A percentile compares a stretch with the other conserved stretches of the same genome.
Conservation (phyloP, 2,797 vertebrate species). For the Epinephelus awoara region DNA sequence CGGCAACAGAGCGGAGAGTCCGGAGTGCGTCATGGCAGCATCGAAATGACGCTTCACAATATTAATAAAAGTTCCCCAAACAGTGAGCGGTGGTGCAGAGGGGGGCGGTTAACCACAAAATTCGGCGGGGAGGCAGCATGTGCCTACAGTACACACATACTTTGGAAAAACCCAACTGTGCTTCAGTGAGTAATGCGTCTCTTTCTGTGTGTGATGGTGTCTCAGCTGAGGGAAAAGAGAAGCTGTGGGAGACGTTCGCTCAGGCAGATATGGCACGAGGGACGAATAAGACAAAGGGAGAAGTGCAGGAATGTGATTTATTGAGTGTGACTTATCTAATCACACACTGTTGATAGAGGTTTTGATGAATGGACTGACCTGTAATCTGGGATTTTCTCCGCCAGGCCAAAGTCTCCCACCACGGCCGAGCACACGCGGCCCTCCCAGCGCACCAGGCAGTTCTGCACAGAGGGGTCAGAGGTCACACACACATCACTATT, state of each 20-base stretch:
- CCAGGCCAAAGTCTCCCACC: constrained; percentile 96
- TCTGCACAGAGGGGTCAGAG: constrained; percentile 83
- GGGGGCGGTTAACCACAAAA: constrained; percentile 15
- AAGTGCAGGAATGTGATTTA: constrained; percentile 52
- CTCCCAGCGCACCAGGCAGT: constrained; percentile 94
- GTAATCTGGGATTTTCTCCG: constrained; percentile 96
- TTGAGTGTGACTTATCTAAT: constrained; percentile 66
- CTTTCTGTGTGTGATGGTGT: constrained; percentile 11
- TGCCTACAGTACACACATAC: constrained; percentile 16
- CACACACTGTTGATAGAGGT: constrained; percentile 39
- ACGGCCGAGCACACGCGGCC: constrained; percentile 88
- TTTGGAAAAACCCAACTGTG: constrained; percentile 46
- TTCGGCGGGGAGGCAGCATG: background rate
- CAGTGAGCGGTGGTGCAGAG: background rate
- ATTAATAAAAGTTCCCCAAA: constrained; percentile 47
- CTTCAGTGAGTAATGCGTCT: constrained; percentile 38
- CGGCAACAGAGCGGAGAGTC: background rate
- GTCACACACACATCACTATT: constrained; percentile 41
- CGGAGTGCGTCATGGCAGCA: background rate
- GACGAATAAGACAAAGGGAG: constrained; percentile 2
- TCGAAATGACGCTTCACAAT: constrained; percentile 10
- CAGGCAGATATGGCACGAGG: background rate
- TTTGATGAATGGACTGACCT: constrained; percentile 83
- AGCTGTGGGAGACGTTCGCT: constrained; percentile 32
- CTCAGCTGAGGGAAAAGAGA: constrained; percentile 29